Base-by-base conservation (phyloP, 2,113 vertebrate genomes). In the Puffinus mauretanicus region DNA sequence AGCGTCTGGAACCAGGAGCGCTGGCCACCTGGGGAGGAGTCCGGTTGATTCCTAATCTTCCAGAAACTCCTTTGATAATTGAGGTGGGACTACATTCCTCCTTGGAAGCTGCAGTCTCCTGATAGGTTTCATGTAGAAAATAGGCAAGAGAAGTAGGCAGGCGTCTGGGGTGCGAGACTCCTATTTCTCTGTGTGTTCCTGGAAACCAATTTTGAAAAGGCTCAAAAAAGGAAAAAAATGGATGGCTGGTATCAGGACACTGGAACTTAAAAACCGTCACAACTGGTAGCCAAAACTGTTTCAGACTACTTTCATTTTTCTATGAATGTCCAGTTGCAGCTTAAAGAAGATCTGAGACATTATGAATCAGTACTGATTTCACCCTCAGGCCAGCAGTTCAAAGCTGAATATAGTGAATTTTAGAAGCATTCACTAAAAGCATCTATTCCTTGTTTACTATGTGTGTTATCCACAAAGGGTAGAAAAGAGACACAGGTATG, bases 11-110 rank as follows among this genome's bases (percentile, higher is more conserved):
- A 5, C 24, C 11, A 4, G 26, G 46, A 5, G 2, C 30, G 47
- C 58, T 46, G 51, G 13, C 3, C 7, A 2, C 26, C 32, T 10
- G 19, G 30, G 76, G 29, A 18, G 6, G 46, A 12, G 20, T 29
- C 0, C 1, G 4, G 3, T 10, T 34, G 30, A 9, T 62, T 55
- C 11, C 27, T 27, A 0, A 10, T 42, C 49, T n/a, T 51, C 52
- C 66, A 52, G 40, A 60, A 64, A 14, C 9, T 20, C 36, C 4
- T 29, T 16, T 2, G 6, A 1, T 58, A 16, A 1, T 3, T 2
- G 55, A 34, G 54, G 30, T 27, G 40, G 64, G 51, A 22, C 24
- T 34, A 0, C 22, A 7, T n/a, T 77, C 15, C n/a, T 58, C 20
- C 80, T 20, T 40, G 58, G 83, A 25, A 66, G 34, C 46, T 24